These are phyloP conservation scores for Labroides dimidiatus DNA, from an alignment of 2,797 vertebrate species.

Conservation along the genomic window DNA sequence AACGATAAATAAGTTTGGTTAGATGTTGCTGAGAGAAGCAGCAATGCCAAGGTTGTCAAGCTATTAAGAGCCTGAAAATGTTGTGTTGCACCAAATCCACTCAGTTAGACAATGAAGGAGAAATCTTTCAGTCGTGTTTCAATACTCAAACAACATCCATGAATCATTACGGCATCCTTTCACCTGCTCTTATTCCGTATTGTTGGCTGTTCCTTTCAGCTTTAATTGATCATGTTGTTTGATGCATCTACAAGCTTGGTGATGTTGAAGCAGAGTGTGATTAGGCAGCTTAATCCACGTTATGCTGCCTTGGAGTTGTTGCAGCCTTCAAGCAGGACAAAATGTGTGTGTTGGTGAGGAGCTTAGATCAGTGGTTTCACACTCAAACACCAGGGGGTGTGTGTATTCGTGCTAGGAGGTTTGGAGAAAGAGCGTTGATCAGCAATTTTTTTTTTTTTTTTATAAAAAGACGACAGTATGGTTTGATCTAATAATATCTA, in stretches of 20 bases:
- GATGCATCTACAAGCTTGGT: constrained; percentile 30
- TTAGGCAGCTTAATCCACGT: constrained; percentile 1
- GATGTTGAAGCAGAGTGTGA: not conserved
- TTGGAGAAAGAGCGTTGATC: not conserved
- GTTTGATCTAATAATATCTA: not conserved
- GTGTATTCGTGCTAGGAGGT: not conserved
- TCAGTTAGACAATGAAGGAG: not conserved
- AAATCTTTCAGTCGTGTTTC: not conserved
- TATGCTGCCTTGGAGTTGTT: constrained; percentile 7
- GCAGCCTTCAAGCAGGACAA: not conserved
- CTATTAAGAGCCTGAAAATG: not conserved
- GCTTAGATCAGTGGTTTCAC: not conserved
- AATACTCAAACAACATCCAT: not conserved
- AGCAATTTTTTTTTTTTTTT: not conserved
- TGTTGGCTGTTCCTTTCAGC: not conserved
- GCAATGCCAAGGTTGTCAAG: constrained; percentile 1
- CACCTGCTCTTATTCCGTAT: not conserved
- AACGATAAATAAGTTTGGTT: constrained; percentile 16
- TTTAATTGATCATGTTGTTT: constrained; percentile 4
- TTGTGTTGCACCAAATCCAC: not conserved
- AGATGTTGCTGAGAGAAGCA: not conserved
- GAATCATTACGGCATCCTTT: not conserved
- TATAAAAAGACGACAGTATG: not conserved
- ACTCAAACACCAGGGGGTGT: not conserved
- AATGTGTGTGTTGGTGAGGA: not conserved